phyloP scores from a whole-genome alignment of 2,113 vertebrate genomes.

The Mirounga angustirostris region DNA sequence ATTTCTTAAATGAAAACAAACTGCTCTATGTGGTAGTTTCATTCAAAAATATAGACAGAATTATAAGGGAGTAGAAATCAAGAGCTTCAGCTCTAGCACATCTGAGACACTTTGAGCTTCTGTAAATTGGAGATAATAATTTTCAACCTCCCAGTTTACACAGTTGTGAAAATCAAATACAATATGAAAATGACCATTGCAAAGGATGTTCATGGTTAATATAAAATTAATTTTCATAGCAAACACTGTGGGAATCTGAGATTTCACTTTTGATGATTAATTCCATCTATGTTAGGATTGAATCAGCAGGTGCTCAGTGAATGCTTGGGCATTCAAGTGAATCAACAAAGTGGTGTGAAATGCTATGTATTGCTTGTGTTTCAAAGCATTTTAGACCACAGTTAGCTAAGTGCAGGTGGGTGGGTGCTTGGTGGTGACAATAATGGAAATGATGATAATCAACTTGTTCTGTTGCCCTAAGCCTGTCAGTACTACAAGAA shows the following conservation, averaged over 20 bases:
- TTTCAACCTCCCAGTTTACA: background rate
- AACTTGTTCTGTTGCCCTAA: conserved; percentile 27
- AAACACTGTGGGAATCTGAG: conserved; percentile 25
- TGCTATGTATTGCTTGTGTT: background rate
- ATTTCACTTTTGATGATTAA: conserved; percentile 54
- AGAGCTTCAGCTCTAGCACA: background rate
- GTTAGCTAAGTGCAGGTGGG: background rate
- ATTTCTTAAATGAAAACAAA: conserved; percentile 31
- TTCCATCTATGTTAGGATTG: conserved; percentile 4
- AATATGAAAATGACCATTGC: background rate
- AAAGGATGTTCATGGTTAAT: background rate
- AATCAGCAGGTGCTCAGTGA: conserved; percentile 39
- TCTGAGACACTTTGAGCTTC: background rate
- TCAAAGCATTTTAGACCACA: conserved; percentile 45
- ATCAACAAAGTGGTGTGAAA: conserved; percentile 33
- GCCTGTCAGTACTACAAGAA: background rate
- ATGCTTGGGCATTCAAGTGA: background rate
- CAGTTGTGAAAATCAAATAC: background rate
- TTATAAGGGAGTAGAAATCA: background rate
- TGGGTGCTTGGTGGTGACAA: background rate
- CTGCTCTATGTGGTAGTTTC: background rate
- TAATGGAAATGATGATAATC: background rate
- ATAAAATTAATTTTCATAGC: background rate
- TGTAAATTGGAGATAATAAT: background rate
- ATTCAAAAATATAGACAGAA: background rate